Evolutionary conservation across 1,140 invertebrate species (phyloP), one percentile per base, ranked within the genome.

Genomic region (Papilio machaon): DNA sequence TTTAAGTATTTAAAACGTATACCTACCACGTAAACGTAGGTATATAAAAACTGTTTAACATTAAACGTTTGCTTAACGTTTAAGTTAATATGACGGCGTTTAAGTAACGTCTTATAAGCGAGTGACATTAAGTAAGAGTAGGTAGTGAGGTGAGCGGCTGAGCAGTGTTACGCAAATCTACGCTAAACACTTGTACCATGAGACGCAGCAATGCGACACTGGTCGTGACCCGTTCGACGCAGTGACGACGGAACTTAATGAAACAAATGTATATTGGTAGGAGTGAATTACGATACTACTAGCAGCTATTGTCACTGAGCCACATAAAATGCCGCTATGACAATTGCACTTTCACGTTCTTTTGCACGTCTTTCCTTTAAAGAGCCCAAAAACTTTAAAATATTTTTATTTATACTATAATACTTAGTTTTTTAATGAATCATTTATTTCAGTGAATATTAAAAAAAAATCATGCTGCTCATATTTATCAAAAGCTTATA

Each of bases 281-380:
- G 35, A 60, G 75, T 35, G 76, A 78, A 43, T 78, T 78, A 60
- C 76, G 76, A 64, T 79, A 79, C 30, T 64, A 79, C 76, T 64
- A n/a, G 47, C 52, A 11, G 52, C 11, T 38, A 46, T 13, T 79
- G 38, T 60, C 54, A 60, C 13, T 9, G 58, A 2, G 38, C 10
- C 54, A 47, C 13, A 30, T 79, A 79, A 79, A 79, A 79, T 79
- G 76, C 35, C 19, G n/a, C 38, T 9, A 23, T 35, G 17, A 7
- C 15, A 58, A 38, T 58, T 52, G 19, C 52, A 30, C 9, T 76
- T 49, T 47, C 11, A 19, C 43, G 17, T 43, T 11, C 23, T 23
- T 15, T 30, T 30, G 23, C 23, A 30, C 23, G 23, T 30, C 23
- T 30, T 52, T 43, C 38, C 38, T 43, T 43, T 43, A 43, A 43